Base-by-base conservation (phyloP, 2,888 invertebrate genomes). In the Tinea trinotella region DNA sequence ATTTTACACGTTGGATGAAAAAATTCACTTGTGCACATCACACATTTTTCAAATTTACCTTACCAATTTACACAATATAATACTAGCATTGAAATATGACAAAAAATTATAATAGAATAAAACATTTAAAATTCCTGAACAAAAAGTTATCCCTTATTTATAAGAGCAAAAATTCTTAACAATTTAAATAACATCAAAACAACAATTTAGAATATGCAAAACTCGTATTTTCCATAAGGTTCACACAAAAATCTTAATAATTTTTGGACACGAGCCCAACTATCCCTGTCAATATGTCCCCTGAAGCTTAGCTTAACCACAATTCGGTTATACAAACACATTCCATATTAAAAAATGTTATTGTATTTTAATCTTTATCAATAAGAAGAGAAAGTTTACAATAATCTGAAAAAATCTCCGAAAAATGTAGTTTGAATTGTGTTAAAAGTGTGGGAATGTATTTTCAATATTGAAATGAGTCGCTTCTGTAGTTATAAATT, bases 391-490 rank as follows among this genome's bases (percentile, higher is more conserved):
- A 30, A 30, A n/a, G 30, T 30, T 30, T 30, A 40, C 15, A 40
- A 15, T 15, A 40, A 7, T 3, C 10, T 40, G 5, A 24, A 24
- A 9, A 24, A 9, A 5, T 24, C 9, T 24, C 24, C 5, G 9
- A 7, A 24, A 24, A 24, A 9, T 24, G 9, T 24, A 24, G 9
- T 24, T 24, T 24, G 9, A 24, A 9, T 24, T 24, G 40, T n/a
- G 4, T 40, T 3, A 40, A 40, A 40, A 40, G 40, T 40, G 40
- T 40, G 40, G 40, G 40, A 40, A 40, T 6, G 15, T 13, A 12
- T n/a, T 40, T 40, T 15, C 40, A 40, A 40, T 40, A 40, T 40
- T 40, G 40, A 40, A 40, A 40, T 40, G 40, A 40, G 40, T 40
- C 40, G 40, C 40, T 40, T 40, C 40, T 40, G 40, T 40, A 13